phyloP scores from a whole-genome alignment of 2,888 invertebrate species.

The Dascillus cervinus region DNA sequence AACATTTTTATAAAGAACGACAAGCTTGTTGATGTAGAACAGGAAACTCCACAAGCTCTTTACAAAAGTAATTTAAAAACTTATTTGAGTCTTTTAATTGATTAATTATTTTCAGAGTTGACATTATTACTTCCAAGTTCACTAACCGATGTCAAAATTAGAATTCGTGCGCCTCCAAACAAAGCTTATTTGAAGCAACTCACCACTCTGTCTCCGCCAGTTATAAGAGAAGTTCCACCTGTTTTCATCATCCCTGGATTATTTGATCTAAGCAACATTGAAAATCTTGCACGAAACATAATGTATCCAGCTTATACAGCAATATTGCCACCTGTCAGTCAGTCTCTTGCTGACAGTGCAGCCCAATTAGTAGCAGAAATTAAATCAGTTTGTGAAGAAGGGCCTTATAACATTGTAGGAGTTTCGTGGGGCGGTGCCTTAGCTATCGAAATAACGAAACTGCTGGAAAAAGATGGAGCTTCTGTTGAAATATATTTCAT shows the following conservation, averaged over 20 bases:
- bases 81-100: background rate
- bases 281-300: constrained; percentile 30
- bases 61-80: constrained; percentile 33
- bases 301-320: constrained; percentile 39
- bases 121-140: constrained; percentile 31
- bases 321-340: constrained; percentile 28
- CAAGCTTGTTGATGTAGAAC: constrained; percentile 26
- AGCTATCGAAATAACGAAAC: constrained; percentile 69
- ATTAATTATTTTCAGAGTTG: constrained; percentile 27
- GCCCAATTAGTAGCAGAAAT: constrained; percentile 30
- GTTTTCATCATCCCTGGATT: constrained; percentile 40
- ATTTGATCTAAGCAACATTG: constrained; percentile 26
- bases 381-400: constrained; percentile 40
- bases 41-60: constrained; percentile 31
- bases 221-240: constrained; percentile 36
- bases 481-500: constrained; percentile 57
- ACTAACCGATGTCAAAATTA: constrained; percentile 26
- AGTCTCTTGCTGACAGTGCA: constrained; percentile 29
- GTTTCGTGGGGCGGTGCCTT: constrained; percentile 84
- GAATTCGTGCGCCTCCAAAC: constrained; percentile 23
- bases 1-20: constrained; percentile 32
- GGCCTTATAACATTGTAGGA: constrained; percentile 70
- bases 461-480: constrained; percentile 59
- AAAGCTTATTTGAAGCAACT: constrained; percentile 34
- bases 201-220: constrained; percentile 33